Evolutionary conservation across 2,113 vertebrate genomes (phyloP).

Genomic region (Chiloscyllium plagiosum): DNA sequence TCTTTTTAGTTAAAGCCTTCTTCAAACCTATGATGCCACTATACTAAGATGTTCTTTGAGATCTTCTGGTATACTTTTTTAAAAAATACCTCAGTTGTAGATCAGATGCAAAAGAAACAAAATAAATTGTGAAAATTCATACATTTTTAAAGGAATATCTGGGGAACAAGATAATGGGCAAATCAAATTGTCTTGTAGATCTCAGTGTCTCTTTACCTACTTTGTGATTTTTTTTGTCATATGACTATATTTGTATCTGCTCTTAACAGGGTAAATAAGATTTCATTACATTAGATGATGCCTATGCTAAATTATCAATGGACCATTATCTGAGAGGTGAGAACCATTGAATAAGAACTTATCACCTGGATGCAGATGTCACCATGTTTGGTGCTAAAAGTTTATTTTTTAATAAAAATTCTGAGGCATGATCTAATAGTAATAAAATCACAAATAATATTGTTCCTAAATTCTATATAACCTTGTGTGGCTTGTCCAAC

Average conservation of each 20-base stretch:
- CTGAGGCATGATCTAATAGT: slow-evolving; percentile 58
- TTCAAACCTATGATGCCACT: background rate
- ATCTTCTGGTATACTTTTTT: background rate
- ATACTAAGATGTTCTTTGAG: slow-evolving; percentile 18
- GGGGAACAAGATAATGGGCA: slow-evolving; percentile 17
- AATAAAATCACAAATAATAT: slow-evolving; percentile 45
- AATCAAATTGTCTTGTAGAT: slow-evolving; percentile 19
- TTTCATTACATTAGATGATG: slow-evolving; percentile 24
- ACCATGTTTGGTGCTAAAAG: background rate
- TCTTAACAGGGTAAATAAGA: slow-evolving; percentile 9
- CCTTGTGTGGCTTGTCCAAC: background rate
- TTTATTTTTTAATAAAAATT: slow-evolving; percentile 40
- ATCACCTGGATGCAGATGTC: slow-evolving; percentile 21
- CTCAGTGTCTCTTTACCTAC: slow-evolving; percentile 22
- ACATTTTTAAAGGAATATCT: slow-evolving; percentile 26
- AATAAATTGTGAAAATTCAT: background rate
- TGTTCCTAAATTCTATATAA: background rate
- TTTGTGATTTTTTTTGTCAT: background rate
- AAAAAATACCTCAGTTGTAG: slow-evolving; percentile 38
- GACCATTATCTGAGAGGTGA: background rate
- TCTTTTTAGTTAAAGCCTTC: background rate
- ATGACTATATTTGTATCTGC: slow-evolving; percentile 1
- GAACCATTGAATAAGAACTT: background rate
- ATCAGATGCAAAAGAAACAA: background rate
- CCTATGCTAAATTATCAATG: background rate